Evolutionary conservation across 2,888 invertebrate genomes (phyloP), one percentile per base, ranked within the genome.

Genomic region (Stenodema calcarata): DNA sequence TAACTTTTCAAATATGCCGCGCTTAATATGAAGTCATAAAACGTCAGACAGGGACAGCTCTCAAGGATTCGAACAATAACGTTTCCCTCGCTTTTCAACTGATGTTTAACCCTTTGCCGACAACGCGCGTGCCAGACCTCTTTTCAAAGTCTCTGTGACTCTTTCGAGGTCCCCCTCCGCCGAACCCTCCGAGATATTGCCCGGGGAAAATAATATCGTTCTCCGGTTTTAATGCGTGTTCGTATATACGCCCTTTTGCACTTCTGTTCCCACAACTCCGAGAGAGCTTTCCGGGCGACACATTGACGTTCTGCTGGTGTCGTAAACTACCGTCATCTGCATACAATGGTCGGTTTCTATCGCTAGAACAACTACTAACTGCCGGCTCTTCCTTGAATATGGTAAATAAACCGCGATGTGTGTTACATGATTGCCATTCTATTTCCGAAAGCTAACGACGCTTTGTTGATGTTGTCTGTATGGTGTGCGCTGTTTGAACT

Each of bases 1-100:
- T 80, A 80, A 80, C 80, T 80, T 78, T 78, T 78, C 78, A 78
- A 78, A 44, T 78, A 78, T 78, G 78, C 78, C 44, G 78, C 75
- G 78, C 78, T 23, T 78, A 78, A 78, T 78, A 78, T 78, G 78
- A 78, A 78, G 78, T 44, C 78, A 78, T 78, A 78, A 78, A 78
- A 16, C 44, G 78, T 42, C 18, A 0, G 78, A 78, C 18, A 78
- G 44, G 14, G 78, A 78, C 18, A 23, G 44, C 27, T 16, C 16
- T 16, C 14, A 44, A 44, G 78, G 23, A 18, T 23, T 42, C 44
- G 78, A 78, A 78, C 78, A 78, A 78, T 78, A 78, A 78, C 78
- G 41, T 44, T 44, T 44, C 41, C 35, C 78, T 23, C 35, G 41
- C 78, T 41, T 18, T 42, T 27, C 44, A 78, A 78, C 42, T 27